Base-by-base conservation (phyloP, 2,113 vertebrate genomes). In the Falco punctatus region DNA sequence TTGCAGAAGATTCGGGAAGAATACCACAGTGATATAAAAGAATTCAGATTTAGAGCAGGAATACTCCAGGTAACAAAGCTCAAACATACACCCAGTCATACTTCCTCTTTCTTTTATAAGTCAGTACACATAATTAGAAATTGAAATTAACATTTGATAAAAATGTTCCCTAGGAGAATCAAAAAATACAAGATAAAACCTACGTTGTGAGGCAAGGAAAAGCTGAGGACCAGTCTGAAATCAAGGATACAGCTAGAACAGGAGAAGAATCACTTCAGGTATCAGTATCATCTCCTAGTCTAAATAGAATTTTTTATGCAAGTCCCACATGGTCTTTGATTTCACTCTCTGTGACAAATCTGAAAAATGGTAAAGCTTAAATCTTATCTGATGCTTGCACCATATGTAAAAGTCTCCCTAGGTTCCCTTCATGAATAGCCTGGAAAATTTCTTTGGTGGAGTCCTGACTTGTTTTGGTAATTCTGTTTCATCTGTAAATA, bases 1-100 rank as follows among this genome's bases (percentile, higher is more conserved):
- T 85, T 99, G 81, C 97, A 98, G 77, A 92, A 97, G 92, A 99
- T 99, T 96, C 98, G 99, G 46, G 98, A 98, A 62, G 98, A 98
- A 91, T 99, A 99, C 97, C 98, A 98, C 24, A 97, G 86, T 16
- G 96, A 99, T 52, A 92, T 99, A 85, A 98, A 98, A 90, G 98
- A 97, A 93, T 98, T 99, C 94, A 98, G 94, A 90, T 96, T 71
- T 54, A 99, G 97, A 97, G 97, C 98, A 64, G 98, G 97, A 57
- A 65, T 91, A 67, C 21, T 92, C 13, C 96, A 99, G 98, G 99
- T 99, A 96, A 95, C 44, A 88, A 70, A 90, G 66, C 15, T 69
- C 26, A 55, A 40, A 90, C n/a, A 46, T 14, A 51, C n/a, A 15
- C 11, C 13, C 8, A 57, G 13, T 46, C n/a, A 5, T 71, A 54